A percentile compares a stretch with the other conserved stretches of the same genome.
Evolutionary conservation across 30 jellyfish, hydroid and myxozoan species (phyloP).

Genomic region (Cassiopea andromeda): DNA sequence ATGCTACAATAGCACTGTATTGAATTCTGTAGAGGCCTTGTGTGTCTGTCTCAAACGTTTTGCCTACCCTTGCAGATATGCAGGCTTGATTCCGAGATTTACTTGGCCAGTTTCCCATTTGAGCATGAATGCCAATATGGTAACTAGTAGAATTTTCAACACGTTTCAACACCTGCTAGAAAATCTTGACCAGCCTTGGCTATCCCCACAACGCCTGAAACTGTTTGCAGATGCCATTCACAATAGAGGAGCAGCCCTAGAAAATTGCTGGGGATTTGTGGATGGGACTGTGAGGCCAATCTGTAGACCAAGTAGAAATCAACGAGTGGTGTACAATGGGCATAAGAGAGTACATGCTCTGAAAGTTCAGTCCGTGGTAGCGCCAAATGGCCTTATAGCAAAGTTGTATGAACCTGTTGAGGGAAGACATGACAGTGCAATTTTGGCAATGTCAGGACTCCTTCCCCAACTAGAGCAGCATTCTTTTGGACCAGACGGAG

Average conservation of each 20-base stretch:
- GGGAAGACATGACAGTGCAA: slow-evolving; percentile 56
- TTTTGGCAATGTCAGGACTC: slow-evolving; percentile 65
- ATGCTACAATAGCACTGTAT: slow-evolving; percentile 67
- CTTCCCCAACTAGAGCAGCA: slow-evolving; percentile 40
- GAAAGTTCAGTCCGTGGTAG: slow-evolving; percentile 73
- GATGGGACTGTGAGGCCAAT: slow-evolving; percentile 92
- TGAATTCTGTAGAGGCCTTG: slow-evolving; percentile 56
- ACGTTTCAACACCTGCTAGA: slow-evolving; percentile 41
- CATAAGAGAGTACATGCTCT: slow-evolving; percentile 86
- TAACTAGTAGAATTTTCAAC: slow-evolving; percentile 16
- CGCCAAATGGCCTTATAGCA: slow-evolving; percentile 83
- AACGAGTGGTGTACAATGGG: slow-evolving; percentile 81
- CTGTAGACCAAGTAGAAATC: slow-evolving; percentile 75
- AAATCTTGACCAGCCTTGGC: slow-evolving; percentile 61
- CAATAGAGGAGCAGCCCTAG: slow-evolving; percentile 58
- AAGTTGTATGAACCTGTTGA: slow-evolving; percentile 70
- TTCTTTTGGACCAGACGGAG: slow-evolving; percentile 29
- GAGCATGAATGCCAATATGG: slow-evolving; percentile 32
- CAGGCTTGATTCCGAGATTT: slow-evolving; percentile 55
- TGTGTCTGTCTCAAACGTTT: slow-evolving; percentile 52
- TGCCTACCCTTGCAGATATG: slow-evolving; percentile 77
- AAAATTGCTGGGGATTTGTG: slow-evolving; percentile 67
- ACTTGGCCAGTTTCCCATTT: slow-evolving; percentile 69
- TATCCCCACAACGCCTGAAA: slow-evolving; percentile 31
- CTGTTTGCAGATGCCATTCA: slow-evolving; percentile 53